These are phyloP conservation scores for Vesta saturnalis DNA, from an alignment of 2,888 invertebrate species.

Conservation along the genomic window DNA sequence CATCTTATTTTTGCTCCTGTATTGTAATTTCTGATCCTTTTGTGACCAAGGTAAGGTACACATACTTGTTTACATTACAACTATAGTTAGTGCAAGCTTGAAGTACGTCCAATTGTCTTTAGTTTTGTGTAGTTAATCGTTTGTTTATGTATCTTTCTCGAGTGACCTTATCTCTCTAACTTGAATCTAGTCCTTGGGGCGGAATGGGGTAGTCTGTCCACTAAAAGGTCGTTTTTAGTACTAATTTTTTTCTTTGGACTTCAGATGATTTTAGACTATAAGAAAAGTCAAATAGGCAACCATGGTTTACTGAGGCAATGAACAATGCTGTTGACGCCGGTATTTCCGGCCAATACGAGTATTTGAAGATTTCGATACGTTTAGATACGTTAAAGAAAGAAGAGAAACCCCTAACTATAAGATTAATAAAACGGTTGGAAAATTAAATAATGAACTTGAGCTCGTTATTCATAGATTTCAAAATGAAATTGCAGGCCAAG, in stretches of 20 bases:
- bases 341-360: constrained; percentile 31
- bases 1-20: too few relatives aligned
- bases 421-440: constrained; percentile 19
- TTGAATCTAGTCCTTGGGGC: too few relatives aligned
- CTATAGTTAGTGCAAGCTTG: too few relatives aligned
- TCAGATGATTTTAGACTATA: constrained; percentile 17
- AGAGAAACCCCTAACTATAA: constrained; percentile 15
- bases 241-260: constrained; percentile 9
- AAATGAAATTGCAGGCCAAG: constrained; percentile 9
- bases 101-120: neutral
- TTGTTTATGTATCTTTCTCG: constrained; percentile 38
- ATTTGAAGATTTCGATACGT: constrained; percentile 38
- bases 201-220: neutral
- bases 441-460: constrained; percentile 26
- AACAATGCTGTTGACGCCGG: constrained; percentile 26
- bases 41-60: too few relatives aligned
- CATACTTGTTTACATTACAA: too few relatives aligned
- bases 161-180: constrained; percentile 8
- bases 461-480: neutral
- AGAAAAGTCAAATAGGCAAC: constrained; percentile 18
- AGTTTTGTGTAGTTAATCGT: neutral
- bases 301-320: constrained; percentile 22
- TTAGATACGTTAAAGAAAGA: constrained; percentile 17
- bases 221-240: neutral
- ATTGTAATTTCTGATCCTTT: too few relatives aligned